phyloP scores from a whole-genome alignment of 30 jellyfish, hydroid and myxozoan species.

The Turritopsis rubra region DNA sequence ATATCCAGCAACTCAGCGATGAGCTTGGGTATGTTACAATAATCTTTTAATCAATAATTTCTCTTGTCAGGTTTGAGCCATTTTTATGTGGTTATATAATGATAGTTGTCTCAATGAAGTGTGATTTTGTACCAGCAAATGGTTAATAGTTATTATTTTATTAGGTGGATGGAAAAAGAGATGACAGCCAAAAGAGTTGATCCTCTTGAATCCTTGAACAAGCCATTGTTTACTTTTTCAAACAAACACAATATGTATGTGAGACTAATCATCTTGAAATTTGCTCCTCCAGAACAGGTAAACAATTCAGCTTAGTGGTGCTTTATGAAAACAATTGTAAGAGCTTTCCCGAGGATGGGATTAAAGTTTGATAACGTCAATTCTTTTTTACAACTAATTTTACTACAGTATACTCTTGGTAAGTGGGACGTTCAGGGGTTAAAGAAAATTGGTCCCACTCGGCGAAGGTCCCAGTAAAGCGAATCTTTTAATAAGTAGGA shows the following conservation, averaged over 20 bases:
- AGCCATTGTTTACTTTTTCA: conserved; percentile 3
- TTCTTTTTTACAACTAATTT: neutral
- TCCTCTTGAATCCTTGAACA: neutral
- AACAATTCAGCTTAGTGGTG: neutral
- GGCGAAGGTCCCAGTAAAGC: too few relatives aligned
- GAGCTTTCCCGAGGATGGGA: too few relatives aligned
- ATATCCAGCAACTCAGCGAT: conserved; percentile 6
- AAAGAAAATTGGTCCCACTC: too few relatives aligned
- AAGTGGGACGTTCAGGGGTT: too few relatives aligned
- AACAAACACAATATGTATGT: neutral
- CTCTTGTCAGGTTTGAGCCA: neutral
- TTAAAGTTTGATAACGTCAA: too few relatives aligned
- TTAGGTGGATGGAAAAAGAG: conserved; percentile 12
- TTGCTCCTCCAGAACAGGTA: conserved; percentile 6
- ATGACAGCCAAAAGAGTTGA: neutral
- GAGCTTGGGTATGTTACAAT: conserved; percentile 4
- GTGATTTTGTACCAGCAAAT: too few relatives aligned
- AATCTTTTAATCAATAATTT: neutral
- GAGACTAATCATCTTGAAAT: neutral
- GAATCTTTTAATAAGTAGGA: too few relatives aligned
- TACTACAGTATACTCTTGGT: too few relatives aligned
- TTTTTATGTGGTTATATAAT: too few relatives aligned
- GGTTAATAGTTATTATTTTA: neutral
- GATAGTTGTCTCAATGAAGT: too few relatives aligned
- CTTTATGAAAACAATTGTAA: neutral